A percentile compares a stretch with the other conserved stretches of the same genome.
Evolutionary conservation across 2,797 vertebrate genomes (phyloP).

Genomic region (Sebastes iracundus): DNA sequence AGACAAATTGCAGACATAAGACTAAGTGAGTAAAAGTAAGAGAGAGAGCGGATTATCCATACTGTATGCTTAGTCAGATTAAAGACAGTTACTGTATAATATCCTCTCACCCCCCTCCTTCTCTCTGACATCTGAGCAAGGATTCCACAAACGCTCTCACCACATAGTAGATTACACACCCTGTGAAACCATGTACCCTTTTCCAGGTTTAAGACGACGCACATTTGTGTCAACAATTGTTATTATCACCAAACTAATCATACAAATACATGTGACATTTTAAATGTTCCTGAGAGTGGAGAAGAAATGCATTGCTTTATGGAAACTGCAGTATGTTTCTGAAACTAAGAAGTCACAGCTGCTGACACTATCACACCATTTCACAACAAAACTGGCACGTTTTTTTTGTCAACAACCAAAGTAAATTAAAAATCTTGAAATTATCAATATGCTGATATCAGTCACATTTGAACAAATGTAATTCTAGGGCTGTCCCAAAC

Average conservation of each 20-base stretch:
- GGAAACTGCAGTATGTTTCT: neutral
- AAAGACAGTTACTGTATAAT: slow-evolving; percentile 53
- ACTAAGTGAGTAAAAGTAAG: slow-evolving; percentile 46
- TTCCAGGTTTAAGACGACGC: neutral
- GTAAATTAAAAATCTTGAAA: neutral
- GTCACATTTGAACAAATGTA: too few relatives aligned
- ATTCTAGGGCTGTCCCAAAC: rapidly evolving
- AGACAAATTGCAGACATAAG: slow-evolving; percentile 48
- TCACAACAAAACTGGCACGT: neutral
- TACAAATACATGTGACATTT: neutral
- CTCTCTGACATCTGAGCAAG: slow-evolving; percentile 40
- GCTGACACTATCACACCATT: neutral
- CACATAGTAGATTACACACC: slow-evolving; percentile 18
- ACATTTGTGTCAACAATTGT: neutral
- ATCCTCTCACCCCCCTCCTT: slow-evolving; percentile 38
- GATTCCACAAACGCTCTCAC: slow-evolving; percentile 43
- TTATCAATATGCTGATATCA: neutral
- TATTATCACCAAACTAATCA: neutral
- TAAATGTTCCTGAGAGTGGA: neutral
- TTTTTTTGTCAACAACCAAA: neutral
- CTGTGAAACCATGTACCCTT: neutral
- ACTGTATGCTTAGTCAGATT: slow-evolving; percentile 70
- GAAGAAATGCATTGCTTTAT: neutral
- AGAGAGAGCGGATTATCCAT: slow-evolving; percentile 57
- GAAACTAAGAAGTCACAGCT: neutral